Conservation (phyloP, 2,113 vertebrate genomes). For the Numida meleagris region DNA sequence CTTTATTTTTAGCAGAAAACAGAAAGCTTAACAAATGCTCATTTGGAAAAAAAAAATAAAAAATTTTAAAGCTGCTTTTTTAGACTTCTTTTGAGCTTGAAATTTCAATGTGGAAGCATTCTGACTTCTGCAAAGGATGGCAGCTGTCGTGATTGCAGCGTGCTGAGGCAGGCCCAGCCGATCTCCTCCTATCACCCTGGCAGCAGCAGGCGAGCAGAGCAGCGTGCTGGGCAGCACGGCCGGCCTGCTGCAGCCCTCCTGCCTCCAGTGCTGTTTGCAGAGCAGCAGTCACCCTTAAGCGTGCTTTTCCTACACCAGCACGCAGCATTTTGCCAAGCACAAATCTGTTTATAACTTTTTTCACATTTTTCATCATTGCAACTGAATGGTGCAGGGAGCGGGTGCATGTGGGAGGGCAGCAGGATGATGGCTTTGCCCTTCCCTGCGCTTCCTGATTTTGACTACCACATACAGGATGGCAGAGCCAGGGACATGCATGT, state of each 20-base stretch:
- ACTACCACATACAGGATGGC: not conserved
- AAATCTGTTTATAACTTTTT: not conserved
- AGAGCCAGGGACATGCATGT: not conserved
- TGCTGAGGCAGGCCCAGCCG: not conserved
- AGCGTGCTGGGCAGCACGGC: rapidly evolving
- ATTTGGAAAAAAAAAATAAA: not conserved
- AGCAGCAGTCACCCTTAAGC: not conserved
- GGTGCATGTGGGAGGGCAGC: not conserved
- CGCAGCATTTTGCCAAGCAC: not conserved
- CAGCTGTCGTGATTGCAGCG: not conserved
- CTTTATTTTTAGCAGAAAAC: not conserved
- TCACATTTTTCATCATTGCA: rapidly evolving
- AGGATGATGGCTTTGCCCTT: not conserved
- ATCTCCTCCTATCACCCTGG: not conserved
- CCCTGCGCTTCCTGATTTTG: not conserved
- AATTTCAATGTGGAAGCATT: rapidly evolving
- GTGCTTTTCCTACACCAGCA: not conserved
- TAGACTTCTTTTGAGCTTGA: not conserved
- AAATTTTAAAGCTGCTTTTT: not conserved
- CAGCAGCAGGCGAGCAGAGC: not conserved
- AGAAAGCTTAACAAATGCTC: not conserved
- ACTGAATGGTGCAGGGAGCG: rapidly evolving
- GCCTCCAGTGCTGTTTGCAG: not conserved
- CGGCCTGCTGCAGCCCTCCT: not conserved
- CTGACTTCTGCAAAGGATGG: rapidly evolving